A percentile compares a stretch with the other conserved stretches of the same genome.
Conservation (phyloP, 2,797 vertebrate species). For the Poeciliopsis paucimaculata region DNA sequence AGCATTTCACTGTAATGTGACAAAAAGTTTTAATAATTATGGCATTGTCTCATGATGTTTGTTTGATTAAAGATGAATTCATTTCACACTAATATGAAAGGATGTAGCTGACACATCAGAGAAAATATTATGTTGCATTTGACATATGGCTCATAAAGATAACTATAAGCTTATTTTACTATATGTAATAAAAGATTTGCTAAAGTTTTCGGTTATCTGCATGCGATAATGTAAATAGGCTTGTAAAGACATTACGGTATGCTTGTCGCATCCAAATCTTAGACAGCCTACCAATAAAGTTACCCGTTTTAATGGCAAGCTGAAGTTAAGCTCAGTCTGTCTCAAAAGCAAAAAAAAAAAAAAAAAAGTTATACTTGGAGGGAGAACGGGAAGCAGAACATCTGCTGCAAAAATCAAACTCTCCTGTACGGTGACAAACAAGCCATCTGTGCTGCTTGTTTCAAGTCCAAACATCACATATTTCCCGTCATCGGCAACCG, state of each 20-base stretch:
- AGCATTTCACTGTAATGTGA: not conserved
- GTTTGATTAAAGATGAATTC: not conserved
- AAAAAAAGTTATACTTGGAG: constrained; percentile 19
- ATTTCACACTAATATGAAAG: not conserved
- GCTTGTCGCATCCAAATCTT: not conserved
- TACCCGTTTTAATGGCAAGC: constrained; percentile 1
- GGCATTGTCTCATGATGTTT: not conserved
- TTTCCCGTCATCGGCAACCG: not conserved
- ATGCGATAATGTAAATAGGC: not conserved
- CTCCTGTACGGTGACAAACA: constrained; percentile 27
- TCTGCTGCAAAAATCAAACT: constrained; percentile 31
- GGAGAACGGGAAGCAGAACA: constrained; percentile 29
- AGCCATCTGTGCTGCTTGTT: constrained; percentile 27
- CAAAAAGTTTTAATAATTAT: not conserved
- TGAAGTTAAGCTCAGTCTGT: constrained; percentile 1
- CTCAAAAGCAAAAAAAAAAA: not conserved
- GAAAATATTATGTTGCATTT: not conserved
- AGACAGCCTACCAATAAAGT: constrained; percentile 4
- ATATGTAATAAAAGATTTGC: not conserved
- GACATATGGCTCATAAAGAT: constrained; percentile 15
- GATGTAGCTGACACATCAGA: not conserved
- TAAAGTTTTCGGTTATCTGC: not conserved
- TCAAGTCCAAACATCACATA: constrained; percentile 3
- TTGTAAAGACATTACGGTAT: not conserved
- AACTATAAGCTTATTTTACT: not conserved